Evolutionary conservation across 2,888 invertebrate species (phyloP).

Genomic region (Aphrophora alni): DNA sequence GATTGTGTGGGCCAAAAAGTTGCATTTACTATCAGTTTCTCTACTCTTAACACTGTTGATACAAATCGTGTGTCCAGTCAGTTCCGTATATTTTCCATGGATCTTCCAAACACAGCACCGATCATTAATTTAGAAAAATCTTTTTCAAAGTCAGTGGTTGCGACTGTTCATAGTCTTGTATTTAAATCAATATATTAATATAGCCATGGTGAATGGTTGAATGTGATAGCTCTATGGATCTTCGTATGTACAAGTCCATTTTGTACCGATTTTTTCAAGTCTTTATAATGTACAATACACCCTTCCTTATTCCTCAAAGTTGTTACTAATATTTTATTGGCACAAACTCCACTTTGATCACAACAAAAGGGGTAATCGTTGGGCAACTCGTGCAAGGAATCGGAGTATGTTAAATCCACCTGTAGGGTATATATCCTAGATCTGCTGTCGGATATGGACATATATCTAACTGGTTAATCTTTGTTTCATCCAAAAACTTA

Average conservation of each 20-base stretch:
- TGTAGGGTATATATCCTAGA: slow-evolving; percentile 33
- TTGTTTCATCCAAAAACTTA: no score
- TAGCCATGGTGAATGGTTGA: neutral
- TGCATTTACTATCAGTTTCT: neutral
- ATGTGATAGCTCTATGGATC: neutral
- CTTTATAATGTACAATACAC: neutral
- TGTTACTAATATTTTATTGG: slow-evolving; percentile 21
- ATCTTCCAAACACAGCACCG: slow-evolving; percentile 4
- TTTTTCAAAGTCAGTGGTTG: neutral
- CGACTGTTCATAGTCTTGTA: neutral
- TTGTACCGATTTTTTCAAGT: neutral
- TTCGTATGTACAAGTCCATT: slow-evolving; percentile 1
- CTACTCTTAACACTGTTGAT: neutral
- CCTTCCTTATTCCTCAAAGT: slow-evolving; percentile 7
- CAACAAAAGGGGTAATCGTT: slow-evolving; percentile 28
- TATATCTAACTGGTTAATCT: no score
- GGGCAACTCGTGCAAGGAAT: slow-evolving; percentile 20
- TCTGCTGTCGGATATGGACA: neutral
- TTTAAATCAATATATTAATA: neutral
- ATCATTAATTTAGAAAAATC: slow-evolving; percentile 9
- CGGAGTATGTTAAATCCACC: no score
- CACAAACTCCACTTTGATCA: slow-evolving; percentile 11
- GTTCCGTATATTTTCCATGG: slow-evolving; percentile 4
- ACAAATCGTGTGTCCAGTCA: neutral
- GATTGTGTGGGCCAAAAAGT: neutral